A percentile compares a stretch with the other conserved stretches of the same genome.
These are phyloP conservation scores for Hassar affinis DNA, from an alignment of 2,113 vertebrate species.

Conservation along the genomic window DNA sequence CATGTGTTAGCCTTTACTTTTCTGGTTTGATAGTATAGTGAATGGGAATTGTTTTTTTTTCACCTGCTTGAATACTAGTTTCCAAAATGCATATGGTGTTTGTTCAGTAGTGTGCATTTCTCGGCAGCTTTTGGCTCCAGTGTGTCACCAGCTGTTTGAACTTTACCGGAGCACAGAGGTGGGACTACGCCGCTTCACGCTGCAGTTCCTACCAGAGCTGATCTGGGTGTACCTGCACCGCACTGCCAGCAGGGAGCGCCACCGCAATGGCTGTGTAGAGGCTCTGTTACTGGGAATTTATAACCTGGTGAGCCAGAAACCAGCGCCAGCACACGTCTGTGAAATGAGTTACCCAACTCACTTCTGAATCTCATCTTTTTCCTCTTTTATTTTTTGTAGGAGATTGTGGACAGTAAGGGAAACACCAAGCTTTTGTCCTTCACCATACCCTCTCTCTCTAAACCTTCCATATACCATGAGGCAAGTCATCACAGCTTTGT, in stretches of 20 bases:
- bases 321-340: neutral
- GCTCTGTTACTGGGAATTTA: constrained; percentile 95
- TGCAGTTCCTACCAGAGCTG: constrained; percentile 95
- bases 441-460: constrained; percentile 95
- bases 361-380: neutral
- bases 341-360: neutral
- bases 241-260: constrained; percentile 90
- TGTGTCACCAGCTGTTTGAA: constrained; percentile 98
- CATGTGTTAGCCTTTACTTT: neutral
- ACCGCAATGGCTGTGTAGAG: constrained; percentile 96
- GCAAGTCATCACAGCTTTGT: constrained; percentile 66
- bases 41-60: too few species aligned
- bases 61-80: neutral
- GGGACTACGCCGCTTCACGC: constrained; percentile 89
- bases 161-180: constrained; percentile 93
- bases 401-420: constrained; percentile 98
- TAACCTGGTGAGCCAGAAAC: constrained; percentile 83
- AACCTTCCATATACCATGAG: constrained; percentile 98
- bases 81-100: neutral
- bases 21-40: neutral
- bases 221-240: constrained; percentile 93
- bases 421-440: constrained; percentile 97
- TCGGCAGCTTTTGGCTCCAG: constrained; percentile 90
- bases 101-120: neutral
- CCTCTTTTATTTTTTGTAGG: constrained; percentile 73